Evolutionary conservation across 2,797 vertebrate genomes (phyloP).

Genomic region (Lutjanus argentimaculatus): DNA sequence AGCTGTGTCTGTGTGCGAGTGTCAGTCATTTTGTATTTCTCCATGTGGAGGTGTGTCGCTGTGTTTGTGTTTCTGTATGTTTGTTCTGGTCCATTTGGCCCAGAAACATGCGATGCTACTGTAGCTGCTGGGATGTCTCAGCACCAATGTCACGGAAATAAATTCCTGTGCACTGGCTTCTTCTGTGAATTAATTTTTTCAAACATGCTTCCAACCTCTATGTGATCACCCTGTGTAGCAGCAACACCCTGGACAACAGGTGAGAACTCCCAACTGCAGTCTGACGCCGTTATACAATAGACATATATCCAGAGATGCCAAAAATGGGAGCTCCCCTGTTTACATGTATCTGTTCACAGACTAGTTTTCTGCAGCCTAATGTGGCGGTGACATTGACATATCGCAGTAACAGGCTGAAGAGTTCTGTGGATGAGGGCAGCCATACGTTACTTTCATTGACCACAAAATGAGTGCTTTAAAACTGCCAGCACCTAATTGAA

Average conservation of each 20-base stretch:
- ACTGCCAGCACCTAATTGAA: no score
- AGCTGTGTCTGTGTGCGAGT: constrained; percentile 49
- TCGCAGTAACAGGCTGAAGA: no score
- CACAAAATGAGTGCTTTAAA: no score
- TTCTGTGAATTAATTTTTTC: constrained; percentile 24
- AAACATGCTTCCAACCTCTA: background rate
- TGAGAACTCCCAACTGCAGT: constrained; percentile 13
- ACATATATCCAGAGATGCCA: no score
- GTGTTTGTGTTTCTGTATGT: constrained; percentile 4
- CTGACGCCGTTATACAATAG: no score
- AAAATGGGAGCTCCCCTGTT: no score
- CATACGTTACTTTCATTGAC: no score
- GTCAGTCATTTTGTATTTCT: constrained; percentile 53
- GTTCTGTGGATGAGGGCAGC: no score
- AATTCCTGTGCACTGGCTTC: constrained; percentile 23
- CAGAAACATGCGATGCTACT: constrained; percentile 28
- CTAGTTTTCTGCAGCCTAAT: no score
- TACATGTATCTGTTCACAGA: no score
- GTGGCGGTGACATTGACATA: no score
- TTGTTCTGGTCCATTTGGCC: constrained; percentile 34
- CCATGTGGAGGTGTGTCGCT: constrained; percentile 24
- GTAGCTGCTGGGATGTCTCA: constrained; percentile 28
- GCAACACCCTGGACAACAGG: constrained; percentile 14
- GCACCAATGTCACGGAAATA: constrained; percentile 5
- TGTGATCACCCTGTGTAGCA: background rate